Evolutionary conservation across 2,888 invertebrate species (phyloP), one percentile per base, ranked within the genome.

Genomic region (Catotricha subobsoleta): DNA sequence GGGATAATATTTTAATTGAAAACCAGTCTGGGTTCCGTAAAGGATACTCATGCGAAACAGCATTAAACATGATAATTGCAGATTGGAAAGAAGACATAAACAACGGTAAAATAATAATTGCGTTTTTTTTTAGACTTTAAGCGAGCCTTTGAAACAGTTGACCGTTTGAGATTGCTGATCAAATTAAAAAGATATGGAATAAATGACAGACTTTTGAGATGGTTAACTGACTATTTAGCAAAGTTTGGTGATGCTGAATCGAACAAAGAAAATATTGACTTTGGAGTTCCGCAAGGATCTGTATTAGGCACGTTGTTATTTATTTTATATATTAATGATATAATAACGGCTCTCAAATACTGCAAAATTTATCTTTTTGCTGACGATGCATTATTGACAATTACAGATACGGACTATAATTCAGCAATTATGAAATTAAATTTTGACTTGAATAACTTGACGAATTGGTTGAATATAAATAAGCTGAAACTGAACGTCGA

Each of bases 311-410:
- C 43, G 10, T 10, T 42, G 13, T 39, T 45, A 15, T 47, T 46
- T 15, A 39, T 46, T 9, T 16, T 47, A 12, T 47, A 46, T 31
- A 47, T 47, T 8, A 47, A 45, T 39, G 45, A 44, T 19, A 29
- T 45, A 8, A 39, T 36, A 9, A 36, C 23, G 40, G 39, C 37
- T 10, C 3, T 39, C 3, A 35, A 35, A 4, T 9, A 21, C 19
- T 18, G 20, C 12, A 3, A 12, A 12, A 34, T 31, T 28, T 44
- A 45, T 37, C 29, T 45, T 19, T 47, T 47, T 41, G 45, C 46
- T 3, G 45, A 46, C 21, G 46, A 44, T 15, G 15, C 6, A 30
- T 15, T 30, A 8, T 10, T 30, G 6, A 13, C 5, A n/a, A 15
- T 30, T 13, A 15, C 30, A 5, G 30, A 30, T 6, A 7, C 6